phyloP scores from a whole-genome alignment of 2,113 vertebrate genomes.

The Tragulus kanchil region DNA sequence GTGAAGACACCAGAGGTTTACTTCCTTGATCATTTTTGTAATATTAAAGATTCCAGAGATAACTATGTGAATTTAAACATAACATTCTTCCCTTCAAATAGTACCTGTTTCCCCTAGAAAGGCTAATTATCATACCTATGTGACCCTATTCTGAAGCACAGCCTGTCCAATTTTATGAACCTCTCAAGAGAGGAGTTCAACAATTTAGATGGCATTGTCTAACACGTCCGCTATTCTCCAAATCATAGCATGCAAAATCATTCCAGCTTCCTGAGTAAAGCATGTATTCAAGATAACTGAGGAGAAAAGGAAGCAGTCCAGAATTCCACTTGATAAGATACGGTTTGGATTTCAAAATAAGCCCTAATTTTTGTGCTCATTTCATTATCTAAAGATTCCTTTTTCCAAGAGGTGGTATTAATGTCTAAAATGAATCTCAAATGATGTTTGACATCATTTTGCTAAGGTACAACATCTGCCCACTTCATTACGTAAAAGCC shows the following conservation, averaged over 20 bases:
- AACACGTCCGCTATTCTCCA: slow-evolving; percentile 24
- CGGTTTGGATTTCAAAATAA: neutral
- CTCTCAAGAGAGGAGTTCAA: neutral
- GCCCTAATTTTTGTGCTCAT: neutral
- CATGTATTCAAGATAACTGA: neutral
- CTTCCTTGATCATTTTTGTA: neutral
- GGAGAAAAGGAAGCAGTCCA: neutral
- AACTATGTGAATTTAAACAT: neutral
- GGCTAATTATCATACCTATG: neutral
- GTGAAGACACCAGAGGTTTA: neutral
- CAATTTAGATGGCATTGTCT: neutral
- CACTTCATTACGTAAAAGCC: neutral
- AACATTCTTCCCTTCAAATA: neutral
- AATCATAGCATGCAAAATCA: neutral
- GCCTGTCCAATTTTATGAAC: neutral
- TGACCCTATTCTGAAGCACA: neutral
- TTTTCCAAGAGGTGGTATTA: neutral
- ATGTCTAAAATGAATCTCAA: neutral
- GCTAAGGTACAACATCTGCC: neutral
- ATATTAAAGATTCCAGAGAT: neutral
- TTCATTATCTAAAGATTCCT: slow-evolving; percentile 13
- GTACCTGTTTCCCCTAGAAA: neutral
- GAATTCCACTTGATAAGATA: neutral
- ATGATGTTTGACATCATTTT: neutral
- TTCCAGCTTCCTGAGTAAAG: neutral